Evolutionary conservation across 2,113 vertebrate genomes (phyloP).

Genomic region (Microcebus ravelobensis): DNA sequence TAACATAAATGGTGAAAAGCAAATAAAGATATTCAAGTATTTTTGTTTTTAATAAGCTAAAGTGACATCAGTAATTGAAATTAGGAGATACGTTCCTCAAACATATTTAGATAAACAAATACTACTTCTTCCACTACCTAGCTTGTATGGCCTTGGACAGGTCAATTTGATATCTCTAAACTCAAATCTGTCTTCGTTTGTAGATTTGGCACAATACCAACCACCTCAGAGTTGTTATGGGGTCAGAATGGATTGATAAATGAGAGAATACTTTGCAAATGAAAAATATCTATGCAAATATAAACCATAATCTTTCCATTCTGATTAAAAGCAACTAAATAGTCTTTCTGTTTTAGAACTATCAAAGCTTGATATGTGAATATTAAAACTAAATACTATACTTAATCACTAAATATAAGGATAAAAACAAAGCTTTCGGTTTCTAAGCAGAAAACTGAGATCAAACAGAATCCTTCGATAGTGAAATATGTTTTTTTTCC

Average conservation of each 20-base stretch:
- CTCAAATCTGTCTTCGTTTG: not conserved
- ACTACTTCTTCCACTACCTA: not conserved
- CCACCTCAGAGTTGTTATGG: not conserved
- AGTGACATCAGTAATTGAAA: constrained; percentile 55
- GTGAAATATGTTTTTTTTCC: constrained; percentile 38
- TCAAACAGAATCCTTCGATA: constrained; percentile 43
- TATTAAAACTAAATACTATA: constrained; percentile 45
- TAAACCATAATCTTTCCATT: constrained; percentile 25
- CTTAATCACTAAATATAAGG: constrained; percentile 8
- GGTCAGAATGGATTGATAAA: constrained; percentile 10
- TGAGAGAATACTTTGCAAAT: constrained; percentile 42
- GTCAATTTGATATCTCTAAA: not conserved
- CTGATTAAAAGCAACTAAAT: constrained; percentile 34
- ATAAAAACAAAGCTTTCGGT: constrained; percentile 46
- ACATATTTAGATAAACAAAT: constrained; percentile 43
- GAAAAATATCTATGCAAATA: not conserved
- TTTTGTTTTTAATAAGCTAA: constrained; percentile 66
- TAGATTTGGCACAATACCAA: not conserved
- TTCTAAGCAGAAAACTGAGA: constrained; percentile 29
- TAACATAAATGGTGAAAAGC: constrained; percentile 53
- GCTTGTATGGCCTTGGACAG: not conserved
- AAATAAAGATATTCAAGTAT: constrained; percentile 51
- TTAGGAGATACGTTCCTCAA: constrained; percentile 7
- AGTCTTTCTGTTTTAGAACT: constrained; percentile 6
- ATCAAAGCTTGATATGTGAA: constrained; percentile 31